Evolutionary conservation across 2,888 invertebrate genomes (phyloP).

Genomic region (Monopis laevigella): DNA sequence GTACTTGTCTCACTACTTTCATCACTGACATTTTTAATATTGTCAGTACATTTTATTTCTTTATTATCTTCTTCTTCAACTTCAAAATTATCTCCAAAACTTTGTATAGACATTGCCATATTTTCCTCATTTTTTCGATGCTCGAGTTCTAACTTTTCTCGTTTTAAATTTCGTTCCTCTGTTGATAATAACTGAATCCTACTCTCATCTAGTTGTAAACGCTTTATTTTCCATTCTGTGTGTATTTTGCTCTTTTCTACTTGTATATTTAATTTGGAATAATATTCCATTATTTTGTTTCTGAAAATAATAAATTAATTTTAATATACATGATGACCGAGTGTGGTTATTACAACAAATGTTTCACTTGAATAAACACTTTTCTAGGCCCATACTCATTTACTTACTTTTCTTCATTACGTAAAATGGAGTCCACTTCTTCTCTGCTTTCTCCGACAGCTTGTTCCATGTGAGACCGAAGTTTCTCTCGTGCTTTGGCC

Average conservation of each 20-base stretch:
- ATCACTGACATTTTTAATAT: not conserved
- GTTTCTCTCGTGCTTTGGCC: slow-evolving; percentile 36
- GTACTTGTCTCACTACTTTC: not conserved
- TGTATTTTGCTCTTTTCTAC: slow-evolving; percentile 65
- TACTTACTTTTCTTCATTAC: slow-evolving; percentile 46
- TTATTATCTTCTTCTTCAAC: slow-evolving; percentile 14
- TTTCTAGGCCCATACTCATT: too few relatives aligned
- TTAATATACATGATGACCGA: too few relatives aligned
- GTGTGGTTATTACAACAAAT: too few relatives aligned
- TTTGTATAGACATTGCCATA: slow-evolving; percentile 47
- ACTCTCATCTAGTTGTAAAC: slow-evolving; percentile 49
- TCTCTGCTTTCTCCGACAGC: slow-evolving; percentile 39
- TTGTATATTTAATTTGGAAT: slow-evolving; percentile 69
- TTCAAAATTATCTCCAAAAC: slow-evolving; percentile 17
- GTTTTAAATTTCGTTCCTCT: slow-evolving; percentile 60
- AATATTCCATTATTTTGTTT: slow-evolving; percentile 69
- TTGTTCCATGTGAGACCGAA: slow-evolving; percentile 30
- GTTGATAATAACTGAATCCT: slow-evolving; percentile 55
- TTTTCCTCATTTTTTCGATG: slow-evolving; percentile 39
- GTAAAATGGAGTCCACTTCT: slow-evolving; percentile 45
- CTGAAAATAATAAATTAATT: slow-evolving; percentile 23
- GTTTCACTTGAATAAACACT: too few relatives aligned
- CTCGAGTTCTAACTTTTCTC: slow-evolving; percentile 61
- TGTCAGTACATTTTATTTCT: slow-evolving; percentile 1
- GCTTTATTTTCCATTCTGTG: slow-evolving; percentile 66